These are phyloP conservation scores for Archips xylosteana DNA, from an alignment of 2,888 invertebrate species.

Conservation along the genomic window DNA sequence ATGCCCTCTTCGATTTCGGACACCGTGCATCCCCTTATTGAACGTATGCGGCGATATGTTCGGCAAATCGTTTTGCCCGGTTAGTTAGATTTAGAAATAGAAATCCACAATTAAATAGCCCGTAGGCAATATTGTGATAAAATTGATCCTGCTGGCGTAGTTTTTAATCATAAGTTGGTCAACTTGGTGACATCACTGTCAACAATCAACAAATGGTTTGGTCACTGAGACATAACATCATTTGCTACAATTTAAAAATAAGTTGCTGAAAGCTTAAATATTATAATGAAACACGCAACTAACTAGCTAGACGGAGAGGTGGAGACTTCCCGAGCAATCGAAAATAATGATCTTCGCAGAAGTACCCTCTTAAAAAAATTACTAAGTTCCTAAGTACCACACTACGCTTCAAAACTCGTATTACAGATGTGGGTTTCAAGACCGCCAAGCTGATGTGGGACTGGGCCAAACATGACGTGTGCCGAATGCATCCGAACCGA, in stretches of 20 bases:
- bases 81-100: slow-evolving; percentile 58
- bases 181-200: not conserved
- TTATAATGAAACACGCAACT: too few species aligned
- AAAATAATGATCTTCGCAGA: too few species aligned
- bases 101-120: slow-evolving; percentile 39
- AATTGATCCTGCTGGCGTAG: not conserved
- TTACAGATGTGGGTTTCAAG: too few species aligned
- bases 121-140: not conserved
- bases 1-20: slow-evolving; percentile 72
- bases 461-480: too few species aligned
- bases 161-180: not conserved
- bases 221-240: not conserved
- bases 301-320: too few species aligned
- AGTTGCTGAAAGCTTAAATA: too few species aligned
- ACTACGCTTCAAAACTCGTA: too few species aligned
- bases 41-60: slow-evolving; percentile 56
- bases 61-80: slow-evolving; percentile 58
- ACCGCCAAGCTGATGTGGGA: too few species aligned
- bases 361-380: too few species aligned
- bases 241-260: not conserved
- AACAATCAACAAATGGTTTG: not conserved
- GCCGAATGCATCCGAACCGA: too few species aligned
- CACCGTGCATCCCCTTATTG: slow-evolving; percentile 65
- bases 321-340: too few species aligned
- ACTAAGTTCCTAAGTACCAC: too few species aligned